Base-by-base conservation (phyloP, 1,140 invertebrate species). In the Phortica variegata region DNA sequence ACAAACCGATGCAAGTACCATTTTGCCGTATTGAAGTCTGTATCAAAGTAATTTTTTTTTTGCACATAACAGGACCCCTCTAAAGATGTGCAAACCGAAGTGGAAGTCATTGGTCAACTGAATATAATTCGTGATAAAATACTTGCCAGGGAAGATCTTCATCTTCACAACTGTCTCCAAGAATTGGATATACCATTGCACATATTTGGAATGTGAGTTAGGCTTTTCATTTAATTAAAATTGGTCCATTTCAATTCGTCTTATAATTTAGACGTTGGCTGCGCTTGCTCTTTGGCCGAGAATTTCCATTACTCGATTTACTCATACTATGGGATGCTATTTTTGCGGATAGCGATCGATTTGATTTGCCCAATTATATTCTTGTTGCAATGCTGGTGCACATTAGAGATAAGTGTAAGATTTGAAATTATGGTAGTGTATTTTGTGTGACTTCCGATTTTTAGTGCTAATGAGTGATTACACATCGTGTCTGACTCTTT, bases 271-370 rank as follows among this genome's bases (percentile, higher is more conserved):
- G 88, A 52, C 87, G 89, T 2, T 91, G 89, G 89, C 73, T 91
- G 9, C 80, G 89, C 9, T 71, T 91, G 31, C 73, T 91, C 2
- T 91, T 91, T 78, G 89, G 88, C 0, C 79, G 89, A 12, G 89
- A 91, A 73, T 91, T 90, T 75, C 81, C 85, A 13, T 79, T 91
- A 42, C 77, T 84, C 33, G 88, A 90, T 61, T 72, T 91, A 21
- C 77, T 90, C 9, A 80, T 85, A 18, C 65, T 91, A 2, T 91
- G 89, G 89, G 88, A 91, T 59, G 88, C 87, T 23, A 83, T 91
- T 21, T 90, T 92, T 77, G 82, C 86, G 5, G 86, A 88, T 56
- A 82, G 83, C n/a, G 81, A 85, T 13, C 76, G 80, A 47, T 82
- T 90, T 60, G 82, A 84, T 20, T 77, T 90, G 18, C 81, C 88